Conservation (phyloP, 2,888 invertebrate species). For the Blastobasis lacticolella region DNA sequence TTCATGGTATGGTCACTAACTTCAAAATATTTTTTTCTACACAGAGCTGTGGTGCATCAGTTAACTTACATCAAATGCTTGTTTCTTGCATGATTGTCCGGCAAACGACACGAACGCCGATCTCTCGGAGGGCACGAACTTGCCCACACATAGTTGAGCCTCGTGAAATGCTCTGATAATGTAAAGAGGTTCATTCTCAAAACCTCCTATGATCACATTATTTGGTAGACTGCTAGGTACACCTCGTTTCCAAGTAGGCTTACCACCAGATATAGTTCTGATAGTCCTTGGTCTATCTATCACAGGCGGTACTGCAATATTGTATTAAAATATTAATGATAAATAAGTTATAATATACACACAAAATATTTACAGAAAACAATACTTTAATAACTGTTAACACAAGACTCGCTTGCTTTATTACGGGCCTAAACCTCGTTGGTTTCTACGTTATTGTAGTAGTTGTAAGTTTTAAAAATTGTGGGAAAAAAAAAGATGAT, state of each 20-base stretch:
- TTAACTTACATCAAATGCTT: conserved; percentile 77
- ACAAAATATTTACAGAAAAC: too few relatives aligned
- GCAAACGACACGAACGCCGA: conserved; percentile 83
- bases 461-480: too few relatives aligned
- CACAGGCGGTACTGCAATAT: conserved; percentile 5
- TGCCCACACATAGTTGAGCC: conserved; percentile 84
- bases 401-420: too few relatives aligned
- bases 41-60: too few relatives aligned
- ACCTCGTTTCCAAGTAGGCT: conserved; percentile 75
- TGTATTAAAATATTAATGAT: neutral
- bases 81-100: conserved; percentile 78
- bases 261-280: conserved; percentile 27
- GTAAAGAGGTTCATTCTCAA: conserved; percentile 75
- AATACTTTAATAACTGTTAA: too few relatives aligned
- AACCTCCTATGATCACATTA: conserved; percentile 79
- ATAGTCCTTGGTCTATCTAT: neutral
- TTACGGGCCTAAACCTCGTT: too few relatives aligned
- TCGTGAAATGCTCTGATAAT: conserved; percentile 80
- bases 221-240: conserved; percentile 75
- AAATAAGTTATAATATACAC: too few relatives aligned
- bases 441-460: too few relatives aligned
- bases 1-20: too few relatives aligned
- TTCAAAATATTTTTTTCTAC: too few relatives aligned
- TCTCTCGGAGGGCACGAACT: conserved; percentile 79
- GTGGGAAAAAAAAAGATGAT: too few relatives aligned